Percentiles rank a stretch among this genome's conserved stretches.
Conservation (phyloP, 2,113 vertebrate genomes). For the Sapayoa aenigma region DNA sequence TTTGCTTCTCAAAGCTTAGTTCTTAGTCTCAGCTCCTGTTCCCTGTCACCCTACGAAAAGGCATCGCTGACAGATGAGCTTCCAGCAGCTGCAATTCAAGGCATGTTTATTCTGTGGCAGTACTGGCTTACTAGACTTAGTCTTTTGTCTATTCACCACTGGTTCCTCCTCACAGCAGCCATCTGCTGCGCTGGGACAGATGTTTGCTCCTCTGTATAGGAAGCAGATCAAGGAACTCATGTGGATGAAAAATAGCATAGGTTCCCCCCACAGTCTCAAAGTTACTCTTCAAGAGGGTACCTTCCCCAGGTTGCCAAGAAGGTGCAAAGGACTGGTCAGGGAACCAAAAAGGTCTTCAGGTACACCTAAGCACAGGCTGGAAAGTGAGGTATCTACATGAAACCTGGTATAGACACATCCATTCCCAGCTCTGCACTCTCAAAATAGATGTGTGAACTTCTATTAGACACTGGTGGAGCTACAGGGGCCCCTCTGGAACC, state of each 20-base stretch:
- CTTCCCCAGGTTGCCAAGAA: not conserved
- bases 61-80: not conserved
- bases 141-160: not conserved
- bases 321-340: not conserved
- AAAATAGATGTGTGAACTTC: not conserved
- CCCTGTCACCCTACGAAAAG: not conserved
- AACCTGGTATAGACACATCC: too few relatives aligned
- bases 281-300: not conserved
- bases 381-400: not conserved
- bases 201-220: not conserved
- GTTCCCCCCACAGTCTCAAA: fast-evolving
- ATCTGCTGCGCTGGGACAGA: not conserved
- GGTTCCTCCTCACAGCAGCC: not conserved
- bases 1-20: not conserved
- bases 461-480: not conserved
- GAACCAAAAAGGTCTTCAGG: not conserved
- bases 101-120: not conserved
- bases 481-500: not conserved
- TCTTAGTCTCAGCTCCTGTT: not conserved
- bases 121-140: not conserved
- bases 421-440: not conserved
- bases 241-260: not conserved
- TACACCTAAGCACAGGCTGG: not conserved
- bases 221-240: not conserved
- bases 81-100: not conserved